Evolutionary conservation across 2,797 vertebrate species (phyloP).

Genomic region (Arrhamphus sclerolepis): DNA sequence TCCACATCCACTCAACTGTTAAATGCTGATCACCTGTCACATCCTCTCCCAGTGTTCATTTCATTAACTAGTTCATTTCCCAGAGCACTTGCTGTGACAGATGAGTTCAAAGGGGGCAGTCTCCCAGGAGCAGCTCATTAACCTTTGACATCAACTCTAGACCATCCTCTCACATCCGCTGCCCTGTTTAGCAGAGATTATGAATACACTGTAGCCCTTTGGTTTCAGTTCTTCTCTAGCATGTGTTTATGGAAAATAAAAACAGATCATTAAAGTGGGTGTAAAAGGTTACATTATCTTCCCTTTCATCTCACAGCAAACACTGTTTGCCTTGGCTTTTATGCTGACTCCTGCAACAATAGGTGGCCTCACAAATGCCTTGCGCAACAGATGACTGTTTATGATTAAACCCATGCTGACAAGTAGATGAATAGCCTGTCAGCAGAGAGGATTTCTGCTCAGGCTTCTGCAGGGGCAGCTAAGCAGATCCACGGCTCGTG

Average conservation of each 20-base stretch:
- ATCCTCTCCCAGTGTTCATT: conserved; percentile 57
- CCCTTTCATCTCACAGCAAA: conserved; percentile 20
- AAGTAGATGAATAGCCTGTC: conserved; percentile 26
- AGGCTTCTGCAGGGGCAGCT: conserved; percentile 76
- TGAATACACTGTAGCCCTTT: not conserved
- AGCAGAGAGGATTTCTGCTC: conserved; percentile 68
- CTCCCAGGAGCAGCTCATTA: conserved; percentile 56
- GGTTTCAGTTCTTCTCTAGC: conserved; percentile 11
- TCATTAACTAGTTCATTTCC: conserved; percentile 70
- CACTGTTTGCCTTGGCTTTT: conserved; percentile 6
- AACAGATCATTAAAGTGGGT: not conserved
- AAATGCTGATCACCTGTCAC: conserved; percentile 57
- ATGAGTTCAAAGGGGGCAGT: conserved; percentile 54
- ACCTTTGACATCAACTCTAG: conserved; percentile 70
- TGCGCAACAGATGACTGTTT: conserved; percentile 40
- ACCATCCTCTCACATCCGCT: conserved; percentile 26
- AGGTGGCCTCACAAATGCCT: conserved; percentile 27
- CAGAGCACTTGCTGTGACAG: conserved; percentile 52
- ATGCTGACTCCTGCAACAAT: conserved; percentile 8
- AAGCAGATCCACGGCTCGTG: conserved; percentile 51
- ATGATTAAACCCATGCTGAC: conserved; percentile 57
- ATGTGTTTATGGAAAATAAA: no score
- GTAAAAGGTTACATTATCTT: not conserved
- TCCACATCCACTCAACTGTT: conserved; percentile 46
- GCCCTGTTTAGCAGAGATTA: conserved; percentile 11